A percentile compares a stretch with the other conserved stretches of the same genome.
phyloP scores from a whole-genome alignment of 1,140 invertebrate genomes.

The Saccostrea cuccullata region DNA sequence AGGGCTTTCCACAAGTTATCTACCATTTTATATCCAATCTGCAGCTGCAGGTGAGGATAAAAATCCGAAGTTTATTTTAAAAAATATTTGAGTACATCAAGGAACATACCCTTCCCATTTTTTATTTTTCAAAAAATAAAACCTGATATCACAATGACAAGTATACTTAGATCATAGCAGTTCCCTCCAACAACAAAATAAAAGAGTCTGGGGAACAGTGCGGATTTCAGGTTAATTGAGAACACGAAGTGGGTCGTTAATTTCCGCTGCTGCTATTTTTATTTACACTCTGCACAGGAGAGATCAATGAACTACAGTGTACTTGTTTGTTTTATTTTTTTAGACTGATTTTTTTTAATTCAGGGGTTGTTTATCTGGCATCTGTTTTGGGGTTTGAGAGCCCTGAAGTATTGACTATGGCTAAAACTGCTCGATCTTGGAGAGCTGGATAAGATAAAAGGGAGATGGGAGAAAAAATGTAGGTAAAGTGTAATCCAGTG shows the following conservation, averaged over 20 bases:
- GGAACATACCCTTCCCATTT: not conserved
- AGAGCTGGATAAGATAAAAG: conserved; percentile 10
- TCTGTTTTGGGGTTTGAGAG: not conserved
- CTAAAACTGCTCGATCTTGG: not conserved
- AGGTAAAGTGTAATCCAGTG: not conserved
- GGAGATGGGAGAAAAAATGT: not conserved
- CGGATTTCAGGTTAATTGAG: conserved; percentile 30
- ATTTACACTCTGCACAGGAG: conserved; percentile 13
- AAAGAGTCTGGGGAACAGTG: not conserved
- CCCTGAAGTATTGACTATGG: not conserved
- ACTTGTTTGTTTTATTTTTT: conserved; percentile 30
- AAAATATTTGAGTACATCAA: not conserved
- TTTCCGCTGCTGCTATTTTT: conserved; percentile 30
- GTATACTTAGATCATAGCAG: not conserved
- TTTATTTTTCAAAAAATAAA: not conserved
- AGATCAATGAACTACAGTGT: conserved; percentile 27
- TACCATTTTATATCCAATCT: conserved; percentile 4
- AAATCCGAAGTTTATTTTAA: not conserved
- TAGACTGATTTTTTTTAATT: conserved; percentile 3
- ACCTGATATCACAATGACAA: not conserved
- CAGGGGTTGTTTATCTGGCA: conserved; percentile 15
- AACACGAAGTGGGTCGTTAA: conserved; percentile 29
- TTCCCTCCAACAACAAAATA: not conserved
- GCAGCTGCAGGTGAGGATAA: not conserved
- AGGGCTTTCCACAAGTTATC: not conserved